These are phyloP conservation scores for Asarcornis scutulata DNA, from an alignment of 2,113 vertebrate species.

Conservation along the genomic window DNA sequence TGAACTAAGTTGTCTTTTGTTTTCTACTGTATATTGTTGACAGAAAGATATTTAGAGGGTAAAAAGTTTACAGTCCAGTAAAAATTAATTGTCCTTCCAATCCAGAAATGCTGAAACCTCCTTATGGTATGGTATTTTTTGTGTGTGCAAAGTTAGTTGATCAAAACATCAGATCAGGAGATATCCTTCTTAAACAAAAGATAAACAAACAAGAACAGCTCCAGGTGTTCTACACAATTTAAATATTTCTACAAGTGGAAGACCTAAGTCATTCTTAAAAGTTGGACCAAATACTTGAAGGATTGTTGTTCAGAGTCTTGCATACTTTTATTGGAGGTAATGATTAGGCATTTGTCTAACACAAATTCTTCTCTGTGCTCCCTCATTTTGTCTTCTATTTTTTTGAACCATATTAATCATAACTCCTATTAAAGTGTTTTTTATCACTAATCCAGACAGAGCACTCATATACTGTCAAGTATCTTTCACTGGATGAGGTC, in stretches of 20 bases:
- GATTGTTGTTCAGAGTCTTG: neutral
- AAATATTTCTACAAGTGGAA: neutral
- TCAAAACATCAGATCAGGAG: neutral
- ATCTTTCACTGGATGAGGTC: neutral
- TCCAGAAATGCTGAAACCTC: neutral
- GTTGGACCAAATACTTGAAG: neutral
- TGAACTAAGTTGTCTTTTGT: conserved; percentile 7
- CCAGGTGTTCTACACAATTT: neutral
- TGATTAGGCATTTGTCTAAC: neutral
- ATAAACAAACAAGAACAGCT: neutral
- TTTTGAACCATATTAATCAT: neutral
- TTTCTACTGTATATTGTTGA: neutral
- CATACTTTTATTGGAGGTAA: neutral
- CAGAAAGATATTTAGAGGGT: neutral
- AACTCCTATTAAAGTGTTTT: neutral
- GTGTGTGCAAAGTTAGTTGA: neutral
- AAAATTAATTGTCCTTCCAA: neutral
- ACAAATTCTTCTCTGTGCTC: neutral
- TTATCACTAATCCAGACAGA: neutral
- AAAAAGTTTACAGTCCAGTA: conserved; percentile 17
- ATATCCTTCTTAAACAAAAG: neutral
- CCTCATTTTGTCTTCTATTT: neutral
- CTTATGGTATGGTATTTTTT: neutral
- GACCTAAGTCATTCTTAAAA: neutral
- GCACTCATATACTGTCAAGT: neutral